phyloP scores from a whole-genome alignment of 2,888 invertebrate species.

The Seira ritae region DNA sequence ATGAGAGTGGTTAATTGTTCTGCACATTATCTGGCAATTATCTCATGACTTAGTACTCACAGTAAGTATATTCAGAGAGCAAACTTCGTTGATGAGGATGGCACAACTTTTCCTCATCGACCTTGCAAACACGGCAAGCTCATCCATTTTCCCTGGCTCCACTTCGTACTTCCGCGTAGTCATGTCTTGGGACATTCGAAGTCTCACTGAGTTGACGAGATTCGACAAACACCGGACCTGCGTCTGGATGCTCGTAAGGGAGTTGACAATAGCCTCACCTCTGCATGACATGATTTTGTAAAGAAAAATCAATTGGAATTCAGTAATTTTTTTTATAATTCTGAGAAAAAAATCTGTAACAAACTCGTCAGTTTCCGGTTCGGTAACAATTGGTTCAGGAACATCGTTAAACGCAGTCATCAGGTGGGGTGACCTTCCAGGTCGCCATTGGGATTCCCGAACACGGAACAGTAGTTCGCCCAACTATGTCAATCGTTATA shows the following conservation, averaged over 20 bases:
- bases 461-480: constrained; percentile 60
- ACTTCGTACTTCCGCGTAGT: constrained; percentile 55
- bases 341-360: constrained; percentile 23
- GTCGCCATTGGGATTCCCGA: constrained; percentile 57
- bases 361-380: constrained; percentile 53
- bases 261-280: constrained; percentile 62
- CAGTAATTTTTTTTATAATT: too few species aligned
- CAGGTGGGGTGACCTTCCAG: constrained; percentile 41
- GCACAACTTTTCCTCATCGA: constrained; percentile 61
- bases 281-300: constrained; percentile 22
- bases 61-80: constrained; percentile 55
- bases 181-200: constrained; percentile 55
- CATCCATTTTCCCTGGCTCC: constrained; percentile 56
- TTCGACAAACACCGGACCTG: constrained; percentile 60
- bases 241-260: constrained; percentile 53
- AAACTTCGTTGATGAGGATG: constrained; percentile 50
- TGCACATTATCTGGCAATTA: constrained; percentile 1
- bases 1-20: neutral
- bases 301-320: neutral
- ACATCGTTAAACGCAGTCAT: constrained; percentile 58
- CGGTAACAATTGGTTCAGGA: constrained; percentile 53
- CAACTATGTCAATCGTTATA: constrained; percentile 23
- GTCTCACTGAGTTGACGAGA: constrained; percentile 56
- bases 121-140: constrained; percentile 51
- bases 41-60: constrained; percentile 31